Base-by-base conservation (phyloP, 2,888 invertebrate species). In the Trachelus stipa region DNA sequence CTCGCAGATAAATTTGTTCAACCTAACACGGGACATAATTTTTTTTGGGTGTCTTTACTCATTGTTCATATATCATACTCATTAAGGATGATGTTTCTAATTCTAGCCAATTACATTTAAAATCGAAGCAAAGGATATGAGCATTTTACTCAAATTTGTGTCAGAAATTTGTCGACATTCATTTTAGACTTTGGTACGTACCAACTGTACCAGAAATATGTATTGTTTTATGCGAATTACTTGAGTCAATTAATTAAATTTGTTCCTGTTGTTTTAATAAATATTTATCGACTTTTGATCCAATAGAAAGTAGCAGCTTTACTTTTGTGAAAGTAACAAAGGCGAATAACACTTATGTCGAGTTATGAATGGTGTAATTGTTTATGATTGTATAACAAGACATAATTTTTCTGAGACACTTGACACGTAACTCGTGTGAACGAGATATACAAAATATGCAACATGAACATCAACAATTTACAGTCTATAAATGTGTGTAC, bases 401-500 rank as follows among this genome's bases (percentile, higher is more conserved):
- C 40, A 15, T 56, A 2, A 56, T 23, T 56, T 23, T 56, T 56
- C 2, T 56, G 56, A 23, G 23, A 56, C 56, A 56, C 56, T 56
- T 56, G 23, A 56, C 56, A 56, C 56, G 56, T 56, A 23, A 56
- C 56, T 56, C 56, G 9, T 23, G 9, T 9, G 9, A 56, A 56
- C 56, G 37, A 34, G 74, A 31, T 74, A 4, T 15, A 37, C 4
- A 74, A 74, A 34, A 9, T 23, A 74, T 37, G 35, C 35, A 35
- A 15, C 6, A 12, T 74, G n/a, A 68, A 77, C 77, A 77, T 68
- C 56, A 74, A 40, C 35, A 69, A 78, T 78, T 77, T 40, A 77
- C 40, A 34, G 79, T 82, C 82, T 85, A 83, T 85, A 82, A 84
- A 84, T 82, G 82, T 82, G 74, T 82, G 80, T 83, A 82, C 79